These are phyloP conservation scores for Opisthograptis luteolata DNA, from an alignment of 2,888 invertebrate genomes.

Conservation along the genomic window DNA sequence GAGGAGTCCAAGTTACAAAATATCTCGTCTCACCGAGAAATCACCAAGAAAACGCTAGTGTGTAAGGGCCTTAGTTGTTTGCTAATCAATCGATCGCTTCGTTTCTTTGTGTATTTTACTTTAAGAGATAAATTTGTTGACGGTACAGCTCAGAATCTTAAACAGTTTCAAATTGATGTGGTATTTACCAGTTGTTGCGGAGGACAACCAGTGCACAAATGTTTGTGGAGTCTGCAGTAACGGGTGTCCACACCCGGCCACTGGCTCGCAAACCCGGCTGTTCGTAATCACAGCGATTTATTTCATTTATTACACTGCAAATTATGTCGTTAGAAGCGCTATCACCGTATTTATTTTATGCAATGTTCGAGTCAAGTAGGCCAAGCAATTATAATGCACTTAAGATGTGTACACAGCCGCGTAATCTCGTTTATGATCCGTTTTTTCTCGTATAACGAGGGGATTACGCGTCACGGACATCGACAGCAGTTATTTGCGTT, in stretches of 20 bases:
- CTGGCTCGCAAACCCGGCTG: conserved; percentile 41
- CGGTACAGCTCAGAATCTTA: no score
- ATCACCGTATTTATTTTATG: conserved; percentile 60
- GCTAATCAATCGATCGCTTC: no score
- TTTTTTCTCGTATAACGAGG: conserved; percentile 52
- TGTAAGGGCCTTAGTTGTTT: no score
- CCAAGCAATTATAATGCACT: conserved; percentile 64
- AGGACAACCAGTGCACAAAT: neutral
- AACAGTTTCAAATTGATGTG: neutral
- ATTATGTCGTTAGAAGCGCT: conserved; percentile 62
- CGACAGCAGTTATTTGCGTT: conserved; percentile 46
- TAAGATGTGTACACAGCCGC: conserved; percentile 51
- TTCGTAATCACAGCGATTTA: conserved; percentile 59
- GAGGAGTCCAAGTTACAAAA: no score
- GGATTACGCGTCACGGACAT: conserved; percentile 47
- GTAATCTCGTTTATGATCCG: conserved; percentile 46
- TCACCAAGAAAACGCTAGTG: no score
- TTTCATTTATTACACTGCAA: conserved; percentile 56
- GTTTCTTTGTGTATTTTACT: no score
- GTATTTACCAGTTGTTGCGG: conserved; percentile 6
- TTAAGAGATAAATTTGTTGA: no score
- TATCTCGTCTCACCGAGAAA: no score
- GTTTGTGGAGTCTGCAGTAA: neutral
- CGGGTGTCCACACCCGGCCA: conserved; percentile 24
- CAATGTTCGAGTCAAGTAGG: conserved; percentile 51